A percentile compares a stretch with the other conserved stretches of the same genome.
Conservation (phyloP, 2,797 vertebrate species). For the Potorous gilbertii region DNA sequence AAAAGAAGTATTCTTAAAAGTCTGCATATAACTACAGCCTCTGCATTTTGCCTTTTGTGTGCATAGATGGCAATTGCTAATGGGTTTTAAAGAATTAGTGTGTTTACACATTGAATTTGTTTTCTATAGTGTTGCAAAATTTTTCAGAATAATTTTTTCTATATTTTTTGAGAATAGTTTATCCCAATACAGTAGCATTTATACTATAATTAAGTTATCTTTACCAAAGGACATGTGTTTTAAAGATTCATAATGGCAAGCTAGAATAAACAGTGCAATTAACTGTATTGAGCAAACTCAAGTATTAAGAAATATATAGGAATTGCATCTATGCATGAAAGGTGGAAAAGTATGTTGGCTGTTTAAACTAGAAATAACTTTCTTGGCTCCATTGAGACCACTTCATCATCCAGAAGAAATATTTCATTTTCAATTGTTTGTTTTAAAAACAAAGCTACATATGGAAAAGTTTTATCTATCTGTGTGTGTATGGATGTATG, state of each 20-base stretch:
- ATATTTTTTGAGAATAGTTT: constrained; percentile 77
- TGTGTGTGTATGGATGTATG: not conserved
- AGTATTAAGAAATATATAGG: constrained; percentile 75
- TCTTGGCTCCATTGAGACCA: constrained; percentile 72
- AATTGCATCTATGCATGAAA: constrained; percentile 82
- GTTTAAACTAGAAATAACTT: constrained; percentile 79
- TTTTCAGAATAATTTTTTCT: constrained; percentile 75
- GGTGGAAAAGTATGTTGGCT: constrained; percentile 70
- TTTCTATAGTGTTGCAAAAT: constrained; percentile 80
- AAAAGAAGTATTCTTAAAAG: constrained; percentile 77
- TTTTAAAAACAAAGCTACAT: constrained; percentile 64
- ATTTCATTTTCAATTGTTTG: constrained; percentile 68
- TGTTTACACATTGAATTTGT: constrained; percentile 80
- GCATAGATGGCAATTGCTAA: constrained; percentile 75
- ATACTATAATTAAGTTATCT: constrained; percentile 82
- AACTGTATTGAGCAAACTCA: constrained; percentile 78
- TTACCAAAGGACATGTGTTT: constrained; percentile 86
- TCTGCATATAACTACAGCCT: constrained; percentile 81
- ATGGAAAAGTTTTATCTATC: constrained; percentile 23
- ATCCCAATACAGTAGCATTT: constrained; percentile 78
- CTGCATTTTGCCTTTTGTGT: constrained; percentile 81
- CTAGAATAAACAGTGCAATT: constrained; percentile 81
- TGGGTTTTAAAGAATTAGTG: constrained; percentile 81
- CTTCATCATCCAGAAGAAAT: constrained; percentile 79
- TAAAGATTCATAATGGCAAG: constrained; percentile 80